Conservation (phyloP, 2,113 vertebrate genomes). For the Rhadina sibilatrix region DNA sequence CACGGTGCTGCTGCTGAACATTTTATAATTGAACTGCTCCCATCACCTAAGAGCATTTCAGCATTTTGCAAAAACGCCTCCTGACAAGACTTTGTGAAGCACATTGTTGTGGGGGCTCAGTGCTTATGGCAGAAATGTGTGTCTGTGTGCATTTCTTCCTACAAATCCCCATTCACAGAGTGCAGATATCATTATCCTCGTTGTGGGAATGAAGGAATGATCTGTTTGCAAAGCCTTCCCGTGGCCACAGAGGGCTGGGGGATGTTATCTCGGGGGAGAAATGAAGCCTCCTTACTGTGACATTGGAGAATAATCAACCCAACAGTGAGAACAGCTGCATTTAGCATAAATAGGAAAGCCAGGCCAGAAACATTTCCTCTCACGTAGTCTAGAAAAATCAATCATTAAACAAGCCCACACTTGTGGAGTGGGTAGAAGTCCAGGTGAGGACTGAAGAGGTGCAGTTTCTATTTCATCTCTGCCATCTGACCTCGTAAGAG, state of each 20-base stretch:
- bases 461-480: neutral
- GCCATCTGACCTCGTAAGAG: neutral
- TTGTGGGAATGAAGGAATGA: neutral
- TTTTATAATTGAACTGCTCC: neutral
- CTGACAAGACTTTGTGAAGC: neutral
- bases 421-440: neutral
- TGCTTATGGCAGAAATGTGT: neutral
- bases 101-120: neutral
- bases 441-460: neutral
- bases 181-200: neutral
- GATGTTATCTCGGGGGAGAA: neutral
- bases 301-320: neutral
- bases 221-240: neutral
- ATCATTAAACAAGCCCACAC: neutral
- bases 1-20: neutral
- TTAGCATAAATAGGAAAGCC: neutral
- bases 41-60: neutral
- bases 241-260: neutral
- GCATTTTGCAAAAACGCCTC: neutral
- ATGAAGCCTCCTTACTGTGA: neutral
- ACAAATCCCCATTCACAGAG: rapidly evolving
- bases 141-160: neutral
- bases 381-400: neutral
- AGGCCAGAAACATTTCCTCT: neutral
- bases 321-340: neutral